Evolutionary conservation across 2,113 vertebrate genomes (phyloP).

Genomic region (Vulpes lagopus): DNA sequence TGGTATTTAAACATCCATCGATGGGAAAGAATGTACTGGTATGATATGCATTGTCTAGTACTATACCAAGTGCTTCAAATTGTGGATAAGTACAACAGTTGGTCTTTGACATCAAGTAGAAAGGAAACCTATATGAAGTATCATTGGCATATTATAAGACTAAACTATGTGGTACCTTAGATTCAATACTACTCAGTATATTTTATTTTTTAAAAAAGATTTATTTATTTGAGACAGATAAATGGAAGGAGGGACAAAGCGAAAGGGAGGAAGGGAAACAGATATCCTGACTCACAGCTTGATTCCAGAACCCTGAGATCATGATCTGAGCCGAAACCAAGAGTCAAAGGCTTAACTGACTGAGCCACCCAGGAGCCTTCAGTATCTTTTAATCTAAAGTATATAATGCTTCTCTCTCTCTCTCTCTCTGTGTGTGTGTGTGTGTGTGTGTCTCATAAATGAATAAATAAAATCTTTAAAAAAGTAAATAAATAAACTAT

Average conservation of each 20-base stretch:
- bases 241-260: not conserved
- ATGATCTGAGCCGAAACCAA: not conserved
- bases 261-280: not conserved
- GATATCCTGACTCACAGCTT: not conserved
- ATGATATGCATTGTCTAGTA: not conserved
- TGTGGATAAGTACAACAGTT: not conserved
- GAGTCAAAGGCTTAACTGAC: not conserved
- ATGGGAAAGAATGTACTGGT: not conserved
- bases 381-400: not conserved
- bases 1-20: not conserved
- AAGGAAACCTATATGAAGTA: not conserved
- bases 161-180: not conserved
- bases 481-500: not conserved
- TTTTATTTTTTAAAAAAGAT: not conserved
- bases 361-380: not conserved
- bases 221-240: not conserved
- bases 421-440: too few species aligned
- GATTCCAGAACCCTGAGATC: not conserved
- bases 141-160: not conserved
- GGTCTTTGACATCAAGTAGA: constrained; percentile 19
- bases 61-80: not conserved
- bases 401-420: too few species aligned
- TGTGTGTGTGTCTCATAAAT: too few species aligned
- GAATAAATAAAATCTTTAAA: too few species aligned
- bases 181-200: not conserved